Conservation (phyloP, 2,888 invertebrate species). For the Morpho achilles region DNA sequence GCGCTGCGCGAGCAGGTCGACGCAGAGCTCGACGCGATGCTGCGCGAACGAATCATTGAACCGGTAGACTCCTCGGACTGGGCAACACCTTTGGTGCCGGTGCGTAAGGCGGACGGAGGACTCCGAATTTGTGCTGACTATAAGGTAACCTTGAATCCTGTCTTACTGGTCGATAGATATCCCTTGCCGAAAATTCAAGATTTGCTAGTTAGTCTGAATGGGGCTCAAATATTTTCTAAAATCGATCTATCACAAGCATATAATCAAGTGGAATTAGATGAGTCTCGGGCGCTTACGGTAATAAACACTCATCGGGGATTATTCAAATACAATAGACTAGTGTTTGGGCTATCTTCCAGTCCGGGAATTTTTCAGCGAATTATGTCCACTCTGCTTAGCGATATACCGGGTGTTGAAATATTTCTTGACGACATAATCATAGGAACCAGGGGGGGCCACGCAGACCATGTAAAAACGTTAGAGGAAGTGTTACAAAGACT, state of each 20-base stretch:
- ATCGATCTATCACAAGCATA: conserved; percentile 17
- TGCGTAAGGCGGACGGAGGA: not conserved
- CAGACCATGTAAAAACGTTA: not conserved
- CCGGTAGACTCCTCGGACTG: not conserved
- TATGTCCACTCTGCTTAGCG: not conserved
- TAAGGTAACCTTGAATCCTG: conserved; percentile 4
- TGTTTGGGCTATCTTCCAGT: not conserved
- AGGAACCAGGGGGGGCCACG: not conserved
- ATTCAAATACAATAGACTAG: conserved; percentile 1
- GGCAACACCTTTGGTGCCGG: not conserved
- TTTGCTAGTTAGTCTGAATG: conserved; percentile 2
- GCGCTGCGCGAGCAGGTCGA: not conserved
- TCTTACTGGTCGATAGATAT: conserved; percentile 8
- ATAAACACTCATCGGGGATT: conserved; percentile 8
- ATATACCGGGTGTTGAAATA: not conserved
- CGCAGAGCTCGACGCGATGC: not conserved
- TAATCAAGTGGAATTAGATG: conserved; percentile 10
- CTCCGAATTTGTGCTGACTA: conserved; percentile 23
- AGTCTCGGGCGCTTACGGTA: not conserved
- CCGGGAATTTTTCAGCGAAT: not conserved
- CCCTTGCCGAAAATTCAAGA: conserved; percentile 12
- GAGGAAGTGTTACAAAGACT: not conserved
- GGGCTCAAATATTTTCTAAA: conserved; percentile 3
- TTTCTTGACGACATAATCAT: not conserved
- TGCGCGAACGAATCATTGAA: not conserved